These are phyloP conservation scores for Melitaea cinxia DNA, from an alignment of 1,140 invertebrate genomes.

Conservation along the genomic window DNA sequence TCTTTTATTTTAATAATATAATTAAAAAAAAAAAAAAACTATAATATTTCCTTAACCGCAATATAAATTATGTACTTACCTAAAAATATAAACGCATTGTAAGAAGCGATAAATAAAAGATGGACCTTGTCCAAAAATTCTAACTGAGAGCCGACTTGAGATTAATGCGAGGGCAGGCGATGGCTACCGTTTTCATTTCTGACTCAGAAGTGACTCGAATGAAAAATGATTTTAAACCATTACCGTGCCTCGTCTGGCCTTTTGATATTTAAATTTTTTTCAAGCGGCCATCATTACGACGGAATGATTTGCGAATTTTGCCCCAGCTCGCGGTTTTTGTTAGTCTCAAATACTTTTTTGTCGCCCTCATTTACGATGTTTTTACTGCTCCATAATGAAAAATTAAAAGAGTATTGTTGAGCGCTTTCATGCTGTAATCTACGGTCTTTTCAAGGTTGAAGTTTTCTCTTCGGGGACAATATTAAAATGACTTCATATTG, in stretches of 20 bases:
- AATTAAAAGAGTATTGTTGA: conserved; percentile 79
- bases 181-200: conserved; percentile 79
- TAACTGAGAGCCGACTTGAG: conserved; percentile 64
- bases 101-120: conserved; percentile 47
- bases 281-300: conserved; percentile 78
- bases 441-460: conserved; percentile 63
- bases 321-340: conserved; percentile 76
- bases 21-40: no score
- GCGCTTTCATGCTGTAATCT: conserved; percentile 74
- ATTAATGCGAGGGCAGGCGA: conserved; percentile 70
- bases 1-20: neutral
- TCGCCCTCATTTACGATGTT: conserved; percentile 78
- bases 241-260: conserved; percentile 78
- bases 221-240: conserved; percentile 82
- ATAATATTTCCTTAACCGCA: no score
- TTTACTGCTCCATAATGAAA: conserved; percentile 80
- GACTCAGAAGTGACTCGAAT: conserved; percentile 77
- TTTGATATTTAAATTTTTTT: conserved; percentile 82
- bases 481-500: conserved; percentile 57
- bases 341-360: conserved; percentile 75
- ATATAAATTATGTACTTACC: neutral
- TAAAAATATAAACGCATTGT: neutral
- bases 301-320: conserved; percentile 79
- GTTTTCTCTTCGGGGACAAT: conserved; percentile 50
- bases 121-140: conserved; percentile 67